Percentiles rank a stretch among this genome's conserved stretches.
phyloP scores from a whole-genome alignment of 1,140 invertebrate species.

The Yoshiicerus persimilis region DNA sequence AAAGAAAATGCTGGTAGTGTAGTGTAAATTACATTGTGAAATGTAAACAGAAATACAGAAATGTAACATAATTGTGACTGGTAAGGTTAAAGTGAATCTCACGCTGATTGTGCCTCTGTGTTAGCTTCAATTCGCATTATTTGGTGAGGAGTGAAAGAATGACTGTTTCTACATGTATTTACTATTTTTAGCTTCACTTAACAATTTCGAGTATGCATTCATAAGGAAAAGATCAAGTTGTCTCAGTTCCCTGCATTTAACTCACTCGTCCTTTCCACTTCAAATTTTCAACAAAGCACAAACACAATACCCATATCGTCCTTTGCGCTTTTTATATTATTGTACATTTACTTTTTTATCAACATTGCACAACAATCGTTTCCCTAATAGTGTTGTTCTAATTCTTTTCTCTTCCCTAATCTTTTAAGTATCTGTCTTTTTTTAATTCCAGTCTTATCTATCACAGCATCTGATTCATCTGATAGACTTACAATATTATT shows the following conservation, averaged over 20 bases:
- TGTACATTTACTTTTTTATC: not conserved
- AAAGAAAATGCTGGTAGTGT: no score
- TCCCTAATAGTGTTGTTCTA: not conserved
- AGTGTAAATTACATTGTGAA: not conserved
- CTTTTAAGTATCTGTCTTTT: not conserved
- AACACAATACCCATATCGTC: not conserved
- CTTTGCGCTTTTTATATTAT: not conserved
- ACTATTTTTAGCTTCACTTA: conserved; percentile 6
- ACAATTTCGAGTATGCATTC: not conserved
- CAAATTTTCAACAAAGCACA: not conserved
- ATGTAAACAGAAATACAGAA: not conserved
- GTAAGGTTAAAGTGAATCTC: not conserved
- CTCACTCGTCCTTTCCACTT: not conserved
- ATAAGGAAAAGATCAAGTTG: not conserved
- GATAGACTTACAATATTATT: no score
- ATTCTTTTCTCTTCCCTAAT: not conserved
- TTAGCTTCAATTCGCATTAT: not conserved
- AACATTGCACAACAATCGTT: not conserved
- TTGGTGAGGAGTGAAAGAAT: not conserved
- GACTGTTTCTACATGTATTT: not conserved
- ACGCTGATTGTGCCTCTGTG: not conserved
- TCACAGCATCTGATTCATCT: no score
- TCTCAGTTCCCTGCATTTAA: not conserved
- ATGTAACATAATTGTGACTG: not conserved
- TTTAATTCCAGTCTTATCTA: not conserved